phyloP scores from a whole-genome alignment of 2,113 vertebrate genomes.

The Sander vitreus region DNA sequence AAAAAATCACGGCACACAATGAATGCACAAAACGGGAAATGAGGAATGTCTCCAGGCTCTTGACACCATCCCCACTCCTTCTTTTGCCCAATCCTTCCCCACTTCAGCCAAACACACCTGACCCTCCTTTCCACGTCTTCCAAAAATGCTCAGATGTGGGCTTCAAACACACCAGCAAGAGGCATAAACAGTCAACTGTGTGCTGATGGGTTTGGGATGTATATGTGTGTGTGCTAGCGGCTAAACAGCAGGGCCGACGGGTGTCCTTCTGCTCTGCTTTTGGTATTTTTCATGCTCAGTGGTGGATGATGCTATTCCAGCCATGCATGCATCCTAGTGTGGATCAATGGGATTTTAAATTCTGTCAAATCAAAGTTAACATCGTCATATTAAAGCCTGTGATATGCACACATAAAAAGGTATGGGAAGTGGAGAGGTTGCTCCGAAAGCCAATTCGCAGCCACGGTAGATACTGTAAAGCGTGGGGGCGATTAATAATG shows the following conservation, averaged over 20 bases:
- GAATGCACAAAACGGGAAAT: constrained; percentile 34
- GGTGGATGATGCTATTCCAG: not conserved
- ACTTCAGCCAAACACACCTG: constrained; percentile 14
- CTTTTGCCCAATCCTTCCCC: constrained; percentile 14
- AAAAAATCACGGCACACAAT: constrained; percentile 7
- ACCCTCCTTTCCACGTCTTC: constrained; percentile 27
- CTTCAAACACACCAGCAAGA: constrained; percentile 38
- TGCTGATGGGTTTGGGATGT: constrained; percentile 29
- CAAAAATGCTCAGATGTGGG: constrained; percentile 46
- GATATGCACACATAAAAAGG: constrained; percentile 25
- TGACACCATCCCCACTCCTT: constrained; percentile 39
- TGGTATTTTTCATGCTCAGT: not conserved
- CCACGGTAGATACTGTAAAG: constrained; percentile 48
- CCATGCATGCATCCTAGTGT: constrained; percentile 11
- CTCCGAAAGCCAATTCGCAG: constrained; percentile 31
- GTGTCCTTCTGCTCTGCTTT: constrained; percentile 8
- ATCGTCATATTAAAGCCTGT: constrained; percentile 23
- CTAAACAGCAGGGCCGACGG: constrained; percentile 11
- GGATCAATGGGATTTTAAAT: constrained; percentile 37
- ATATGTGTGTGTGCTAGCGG: not conserved
- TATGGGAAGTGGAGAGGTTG: constrained; percentile 25
- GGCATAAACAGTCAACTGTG: constrained; percentile 29
- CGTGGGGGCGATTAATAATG: constrained; percentile 70
- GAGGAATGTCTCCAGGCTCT: constrained; percentile 49
- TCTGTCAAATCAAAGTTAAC: constrained; percentile 54